phyloP scores from a whole-genome alignment of 2,113 vertebrate species.

The Phasianus colchicus region DNA sequence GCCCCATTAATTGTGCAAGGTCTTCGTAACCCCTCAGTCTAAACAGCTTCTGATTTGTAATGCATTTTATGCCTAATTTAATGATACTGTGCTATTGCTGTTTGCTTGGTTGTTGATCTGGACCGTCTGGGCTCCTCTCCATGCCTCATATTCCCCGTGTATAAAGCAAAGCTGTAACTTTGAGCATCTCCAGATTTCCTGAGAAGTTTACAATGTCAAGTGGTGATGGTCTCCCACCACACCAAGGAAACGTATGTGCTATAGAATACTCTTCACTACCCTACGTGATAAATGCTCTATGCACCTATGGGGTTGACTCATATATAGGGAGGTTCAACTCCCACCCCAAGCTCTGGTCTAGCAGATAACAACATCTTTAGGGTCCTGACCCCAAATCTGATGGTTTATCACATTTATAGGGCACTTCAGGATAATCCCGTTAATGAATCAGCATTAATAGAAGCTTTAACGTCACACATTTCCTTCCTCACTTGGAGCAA shows the following conservation, averaged over 20 bases:
- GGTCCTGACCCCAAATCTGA: neutral
- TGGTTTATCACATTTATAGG: neutral
- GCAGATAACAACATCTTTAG: neutral
- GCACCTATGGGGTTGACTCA: neutral
- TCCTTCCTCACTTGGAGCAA: neutral
- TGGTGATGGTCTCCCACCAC: neutral
- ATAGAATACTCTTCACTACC: neutral
- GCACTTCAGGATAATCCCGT: no score
- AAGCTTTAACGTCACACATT: neutral
- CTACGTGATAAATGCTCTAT: neutral
- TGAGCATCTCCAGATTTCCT: neutral
- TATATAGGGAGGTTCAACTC: neutral
- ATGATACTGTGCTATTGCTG: neutral
- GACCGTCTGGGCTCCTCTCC: neutral
- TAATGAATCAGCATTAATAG: no score
- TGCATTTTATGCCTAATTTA: neutral
- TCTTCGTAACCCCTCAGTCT: neutral
- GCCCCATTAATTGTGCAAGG: no score
- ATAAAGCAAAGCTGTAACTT: neutral
- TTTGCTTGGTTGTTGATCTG: neutral
- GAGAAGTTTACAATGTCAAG: neutral
- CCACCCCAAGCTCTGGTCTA: neutral
- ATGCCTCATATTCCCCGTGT: neutral
- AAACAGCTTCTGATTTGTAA: neutral
- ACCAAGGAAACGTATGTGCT: neutral